These are phyloP conservation scores for Rhinolophus sinicus DNA, from an alignment of 2,113 vertebrate genomes.

Conservation along the genomic window DNA sequence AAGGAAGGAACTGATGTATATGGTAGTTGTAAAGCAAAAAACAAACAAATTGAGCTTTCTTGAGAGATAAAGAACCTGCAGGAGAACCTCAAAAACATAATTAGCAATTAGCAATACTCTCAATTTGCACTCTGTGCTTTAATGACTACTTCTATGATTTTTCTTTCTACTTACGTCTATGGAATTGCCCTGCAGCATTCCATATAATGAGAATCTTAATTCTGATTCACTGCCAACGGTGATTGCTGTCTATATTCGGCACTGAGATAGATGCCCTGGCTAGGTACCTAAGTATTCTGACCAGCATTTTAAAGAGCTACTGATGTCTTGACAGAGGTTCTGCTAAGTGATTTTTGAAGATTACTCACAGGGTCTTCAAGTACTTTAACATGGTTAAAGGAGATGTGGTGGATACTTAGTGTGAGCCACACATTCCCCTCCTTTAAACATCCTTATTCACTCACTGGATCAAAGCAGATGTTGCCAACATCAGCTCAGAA, in stretches of 20 bases:
- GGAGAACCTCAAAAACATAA: slow-evolving; percentile 64
- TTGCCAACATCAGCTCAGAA: neutral
- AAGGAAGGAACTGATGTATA: slow-evolving; percentile 26
- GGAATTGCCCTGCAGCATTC: slow-evolving; percentile 58
- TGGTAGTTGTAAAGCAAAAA: slow-evolving; percentile 40
- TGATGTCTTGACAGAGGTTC: neutral
- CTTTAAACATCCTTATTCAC: slow-evolving; percentile 9
- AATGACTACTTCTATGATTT: slow-evolving; percentile 59
- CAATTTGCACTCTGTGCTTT: slow-evolving; percentile 61
- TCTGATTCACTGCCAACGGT: slow-evolving; percentile 53
- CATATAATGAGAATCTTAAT: slow-evolving; percentile 62
- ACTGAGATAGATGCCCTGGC: neutral
- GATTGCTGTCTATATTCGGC: slow-evolving; percentile 25
- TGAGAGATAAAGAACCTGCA: slow-evolving; percentile 60
- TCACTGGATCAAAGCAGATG: slow-evolving; percentile 18
- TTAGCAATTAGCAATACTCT: slow-evolving; percentile 59
- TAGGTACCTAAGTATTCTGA: neutral
- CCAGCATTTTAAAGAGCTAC: slow-evolving; percentile 20
- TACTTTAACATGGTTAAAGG: slow-evolving; percentile 26
- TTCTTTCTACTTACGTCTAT: slow-evolving; percentile 49
- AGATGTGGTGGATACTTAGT: neutral
- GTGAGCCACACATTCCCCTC: neutral
- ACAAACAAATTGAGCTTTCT: neutral
- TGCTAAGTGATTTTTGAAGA: slow-evolving; percentile 26
- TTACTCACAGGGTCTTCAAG: neutral